Base-by-base conservation (phyloP, 2,113 vertebrate species). In the Corythoichthys haematopterus region DNA sequence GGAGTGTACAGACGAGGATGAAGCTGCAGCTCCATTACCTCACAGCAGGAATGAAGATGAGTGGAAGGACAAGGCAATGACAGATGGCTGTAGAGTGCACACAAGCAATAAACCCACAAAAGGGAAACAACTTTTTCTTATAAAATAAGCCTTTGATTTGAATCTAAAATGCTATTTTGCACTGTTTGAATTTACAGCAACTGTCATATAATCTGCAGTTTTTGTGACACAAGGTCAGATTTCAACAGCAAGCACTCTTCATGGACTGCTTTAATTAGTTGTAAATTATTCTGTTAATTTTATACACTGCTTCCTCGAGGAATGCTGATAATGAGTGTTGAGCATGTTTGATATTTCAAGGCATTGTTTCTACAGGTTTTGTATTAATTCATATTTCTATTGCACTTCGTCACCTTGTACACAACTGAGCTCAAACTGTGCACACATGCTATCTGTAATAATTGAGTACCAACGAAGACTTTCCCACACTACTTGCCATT, bases 11-110 rank as follows among this genome's bases (percentile, higher is more conserved):
- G 75, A 75, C 10, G 38, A 85, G 75, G 33, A 75, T 92, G 75
- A 83, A 66, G 66, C 82, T 85, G 71, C 86, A 91, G 68, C 68
- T 90, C 38, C 55, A 73, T 57, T 82, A 81, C 77, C 65, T 91
- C 73, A 84, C 74, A 61, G 78, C 77, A 0, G 72, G 72, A 6
- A 78, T 72, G 47, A 88, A 88, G 38, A 69, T 4, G 0, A 63
- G 48, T 4, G 3, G 52, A 55, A 51, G 52, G 16, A 70, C 64
- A 56, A 60, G 16, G 15, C 52, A 14, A 1, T 52, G 69, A 59
- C 70, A 52, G 62, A 70, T 71, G 73, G 50, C 64, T 2, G 20
- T 16, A 51, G 2, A 43, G 40, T 55, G 64, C 47, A 35, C 6
- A 37, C 4, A n/a, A 14, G 48, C 35, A 38, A 38, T n/a, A 38